Evolutionary conservation across 2,888 invertebrate genomes (phyloP), one percentile per base, ranked within the genome.

Genomic region (Seira musarum): DNA sequence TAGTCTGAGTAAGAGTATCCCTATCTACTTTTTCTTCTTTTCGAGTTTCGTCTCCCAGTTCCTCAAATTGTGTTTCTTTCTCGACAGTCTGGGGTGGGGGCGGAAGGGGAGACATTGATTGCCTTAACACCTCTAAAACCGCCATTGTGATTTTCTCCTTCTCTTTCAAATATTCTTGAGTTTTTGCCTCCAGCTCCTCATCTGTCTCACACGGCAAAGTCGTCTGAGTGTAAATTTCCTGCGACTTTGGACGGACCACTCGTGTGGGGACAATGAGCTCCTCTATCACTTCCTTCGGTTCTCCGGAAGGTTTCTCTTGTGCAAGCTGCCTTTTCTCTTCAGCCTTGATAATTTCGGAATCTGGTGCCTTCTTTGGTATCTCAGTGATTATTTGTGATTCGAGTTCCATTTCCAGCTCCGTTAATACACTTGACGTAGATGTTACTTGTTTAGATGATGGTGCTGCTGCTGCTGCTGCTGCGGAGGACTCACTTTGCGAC

Each of bases 91-190:
- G 76, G 15, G 67, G 84, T 17, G 79, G 77, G 17, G 84, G 87
- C n/a, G 84, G 84, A 46, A 83, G 87, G 80, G 73, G 87, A 84
- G 81, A 87, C 87, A 85, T 88, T 85, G 49, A 87, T 84, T 83
- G 87, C 84, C 64, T 87, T 83, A 75, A 87, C 83, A 81, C 90
- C 88, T 94, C 93, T 87, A 92, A 89, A 80, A 93, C 91, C 64
- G 91, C 91, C 87, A 92, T 91, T 87, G 91, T 91, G 84, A 92
- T 92, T 60, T 91, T 90, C 87, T 94, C 93, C 87, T 94, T 93
- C 87, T 94, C 93, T 67, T 90, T 89, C 53, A 92, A 88, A 60
- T 79, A 79, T 19, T 79, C 73, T 30, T 19, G 3, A 6, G 79
- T 79, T 49, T 73, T 72, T 10, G 49, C 79, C 10, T 79, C 79